phyloP scores from a whole-genome alignment of 2,113 vertebrate species.

The Mobula birostris region DNA sequence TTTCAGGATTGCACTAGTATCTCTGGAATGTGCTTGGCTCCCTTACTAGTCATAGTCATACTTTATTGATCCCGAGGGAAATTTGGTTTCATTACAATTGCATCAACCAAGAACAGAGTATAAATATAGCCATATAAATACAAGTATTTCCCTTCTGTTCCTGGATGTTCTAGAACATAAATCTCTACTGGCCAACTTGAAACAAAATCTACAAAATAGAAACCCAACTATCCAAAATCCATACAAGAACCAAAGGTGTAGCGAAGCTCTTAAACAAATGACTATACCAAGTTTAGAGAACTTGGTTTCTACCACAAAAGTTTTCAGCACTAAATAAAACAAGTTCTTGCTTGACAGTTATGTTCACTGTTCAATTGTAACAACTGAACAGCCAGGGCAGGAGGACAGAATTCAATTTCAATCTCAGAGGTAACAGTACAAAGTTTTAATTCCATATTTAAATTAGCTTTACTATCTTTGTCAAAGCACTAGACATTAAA shows the following conservation, averaged over 20 bases:
- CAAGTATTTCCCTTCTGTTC: not conserved
- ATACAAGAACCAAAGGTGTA: not conserved
- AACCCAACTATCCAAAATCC: not conserved
- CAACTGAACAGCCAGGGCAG: not conserved
- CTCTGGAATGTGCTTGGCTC: not conserved
- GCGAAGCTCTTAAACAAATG: not conserved
- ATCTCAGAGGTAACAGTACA: not conserved
- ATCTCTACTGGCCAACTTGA: not conserved
- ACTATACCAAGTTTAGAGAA: not conserved
- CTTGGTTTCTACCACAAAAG: not conserved
- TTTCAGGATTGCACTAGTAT: not conserved
- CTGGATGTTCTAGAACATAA: not conserved
- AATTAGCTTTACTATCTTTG: not conserved
- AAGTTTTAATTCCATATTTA: not conserved
- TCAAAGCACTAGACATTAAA: not conserved
- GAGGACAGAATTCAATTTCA: not conserved
- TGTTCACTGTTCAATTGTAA: not conserved
- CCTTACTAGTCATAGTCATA: not conserved
- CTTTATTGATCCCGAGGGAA: too few relatives aligned
- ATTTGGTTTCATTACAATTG: too few relatives aligned
- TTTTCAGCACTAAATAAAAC: not conserved
- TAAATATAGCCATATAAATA: too few relatives aligned
- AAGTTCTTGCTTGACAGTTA: not conserved
- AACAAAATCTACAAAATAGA: not conserved
- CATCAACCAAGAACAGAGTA: too few relatives aligned